These are phyloP conservation scores for Nettapus auritus DNA, from an alignment of 2,113 vertebrate species.

Conservation along the genomic window DNA sequence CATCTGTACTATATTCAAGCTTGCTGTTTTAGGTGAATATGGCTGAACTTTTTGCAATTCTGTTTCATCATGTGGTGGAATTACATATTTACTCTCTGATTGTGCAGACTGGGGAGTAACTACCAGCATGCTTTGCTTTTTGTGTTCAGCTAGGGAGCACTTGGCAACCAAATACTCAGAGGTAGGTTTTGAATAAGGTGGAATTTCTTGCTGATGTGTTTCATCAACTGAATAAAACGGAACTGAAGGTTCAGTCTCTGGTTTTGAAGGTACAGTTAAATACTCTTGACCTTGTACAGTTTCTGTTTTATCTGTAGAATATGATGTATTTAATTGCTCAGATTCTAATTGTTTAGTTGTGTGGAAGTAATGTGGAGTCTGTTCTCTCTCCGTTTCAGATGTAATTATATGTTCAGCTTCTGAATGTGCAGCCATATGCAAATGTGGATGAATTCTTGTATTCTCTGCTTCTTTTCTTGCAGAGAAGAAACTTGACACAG, in stretches of 20 bases:
- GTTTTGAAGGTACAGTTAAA: slow-evolving; percentile 17
- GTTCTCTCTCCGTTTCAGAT: slow-evolving; percentile 27
- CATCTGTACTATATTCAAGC: background rate
- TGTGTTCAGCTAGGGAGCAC: background rate
- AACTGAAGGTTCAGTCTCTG: background rate
- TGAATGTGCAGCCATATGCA: background rate
- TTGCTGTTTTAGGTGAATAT: background rate
- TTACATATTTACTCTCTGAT: background rate
- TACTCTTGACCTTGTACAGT: slow-evolving; percentile 3
- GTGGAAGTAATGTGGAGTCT: slow-evolving; percentile 30
- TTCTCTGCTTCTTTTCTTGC: slow-evolving; percentile 25
- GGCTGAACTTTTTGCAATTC: background rate
- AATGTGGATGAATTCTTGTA: background rate
- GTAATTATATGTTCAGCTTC: slow-evolving; percentile 9
- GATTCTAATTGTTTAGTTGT: background rate
- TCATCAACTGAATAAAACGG: background rate
- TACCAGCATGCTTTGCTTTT: slow-evolving; percentile 2
- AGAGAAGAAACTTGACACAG: slow-evolving; percentile 4
- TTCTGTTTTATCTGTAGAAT: background rate
- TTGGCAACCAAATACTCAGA: slow-evolving; percentile 5
- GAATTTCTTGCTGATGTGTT: background rate
- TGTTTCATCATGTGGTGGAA: background rate
- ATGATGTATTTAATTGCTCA: slow-evolving; percentile 20
- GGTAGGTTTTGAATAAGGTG: background rate
- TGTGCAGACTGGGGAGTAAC: background rate